These are phyloP conservation scores for Saccopteryx bilineata DNA, from an alignment of 2,113 vertebrate species.

Conservation along the genomic window DNA sequence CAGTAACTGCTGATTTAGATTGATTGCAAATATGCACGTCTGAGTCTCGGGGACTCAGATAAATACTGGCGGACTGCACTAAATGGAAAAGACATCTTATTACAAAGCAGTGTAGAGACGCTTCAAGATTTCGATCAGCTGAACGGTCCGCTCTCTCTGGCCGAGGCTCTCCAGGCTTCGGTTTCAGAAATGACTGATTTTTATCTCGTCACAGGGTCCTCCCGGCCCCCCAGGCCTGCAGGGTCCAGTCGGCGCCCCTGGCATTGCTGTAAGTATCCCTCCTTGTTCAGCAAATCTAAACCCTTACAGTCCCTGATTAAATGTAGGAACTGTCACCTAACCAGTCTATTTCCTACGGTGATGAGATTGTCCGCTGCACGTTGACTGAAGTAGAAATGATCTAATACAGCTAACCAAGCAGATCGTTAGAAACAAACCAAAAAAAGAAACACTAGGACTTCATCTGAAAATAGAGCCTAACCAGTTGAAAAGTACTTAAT, in stretches of 20 bases:
- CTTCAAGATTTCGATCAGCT: neutral
- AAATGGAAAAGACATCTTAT: conserved; percentile 60
- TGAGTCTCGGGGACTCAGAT: conserved; percentile 29
- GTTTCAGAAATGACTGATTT: conserved; percentile 62
- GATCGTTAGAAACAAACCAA: neutral
- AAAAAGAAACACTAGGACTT: neutral
- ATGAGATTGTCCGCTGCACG: conserved; percentile 24
- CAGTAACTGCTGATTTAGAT: conserved; percentile 60
- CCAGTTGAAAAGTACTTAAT: neutral
- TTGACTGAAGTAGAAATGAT: conserved; percentile 20
- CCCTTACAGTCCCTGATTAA: neutral
- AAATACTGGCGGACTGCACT: conserved; percentile 36
- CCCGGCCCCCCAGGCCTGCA: conserved; percentile 97
- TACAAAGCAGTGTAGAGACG: neutral
- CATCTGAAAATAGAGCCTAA: neutral
- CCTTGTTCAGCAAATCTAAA: conserved; percentile 13
- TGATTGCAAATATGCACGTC: conserved; percentile 43
- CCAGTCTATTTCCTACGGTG: too few species aligned
- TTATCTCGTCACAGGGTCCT: conserved; percentile 92
- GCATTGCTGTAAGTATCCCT: conserved; percentile 94
- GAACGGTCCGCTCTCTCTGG: neutral
- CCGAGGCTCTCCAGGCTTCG: neutral
- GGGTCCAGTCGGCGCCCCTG: conserved; percentile 96
- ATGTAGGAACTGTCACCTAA: neutral
- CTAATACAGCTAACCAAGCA: neutral